Evolutionary conservation across 1,140 invertebrate species (phyloP), one percentile per base, ranked within the genome.

Genomic region (Calliphora vicina): DNA sequence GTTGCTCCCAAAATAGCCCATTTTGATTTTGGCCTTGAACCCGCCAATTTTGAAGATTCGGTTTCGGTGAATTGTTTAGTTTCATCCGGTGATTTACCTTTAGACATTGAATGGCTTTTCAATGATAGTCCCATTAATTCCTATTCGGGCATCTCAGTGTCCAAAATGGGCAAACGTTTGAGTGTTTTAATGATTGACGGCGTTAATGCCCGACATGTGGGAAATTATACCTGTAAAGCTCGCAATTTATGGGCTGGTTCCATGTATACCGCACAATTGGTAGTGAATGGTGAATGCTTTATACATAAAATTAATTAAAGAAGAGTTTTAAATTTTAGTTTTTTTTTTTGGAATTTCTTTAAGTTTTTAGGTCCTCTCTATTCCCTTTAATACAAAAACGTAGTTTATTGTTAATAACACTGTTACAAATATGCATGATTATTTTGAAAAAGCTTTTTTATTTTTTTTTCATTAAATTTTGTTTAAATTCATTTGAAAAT

Each of bases 151-250:
- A 89, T 90, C 80, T 86, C 87, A 13, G 93, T 93, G 17, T 91
- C 92, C 81, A 93, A 93, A 91, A 93, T 93, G 87, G 93, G 93
- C 85, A 93, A 93, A 86, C 93, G 93, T 84, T 85, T 90, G 20
- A 90, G 89, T 83, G 88, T 93, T 20, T 85, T 93, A n/a, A 91
- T 88, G 84, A 92, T 93, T 78, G 91, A 92, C 83, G 89, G 86
- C 82, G 90, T 92, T 23, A 89, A 85, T 85, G 91, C 91, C 81
- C 90, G 89, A 80, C 93, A 95, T 90, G 92, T 93, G 78, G 93
- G 93, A 72, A 93, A 93, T 86, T 95, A 94, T 86, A 94, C 94
- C 2, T 95, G 94, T 86, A 89, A 91, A 81, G 94, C 93, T 12
- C 92, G 92, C 86, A 97, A 97, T 91, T 85, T 91, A 29, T 95